Base-by-base conservation (phyloP, 2,888 invertebrate genomes). In the Suillia variegata region DNA sequence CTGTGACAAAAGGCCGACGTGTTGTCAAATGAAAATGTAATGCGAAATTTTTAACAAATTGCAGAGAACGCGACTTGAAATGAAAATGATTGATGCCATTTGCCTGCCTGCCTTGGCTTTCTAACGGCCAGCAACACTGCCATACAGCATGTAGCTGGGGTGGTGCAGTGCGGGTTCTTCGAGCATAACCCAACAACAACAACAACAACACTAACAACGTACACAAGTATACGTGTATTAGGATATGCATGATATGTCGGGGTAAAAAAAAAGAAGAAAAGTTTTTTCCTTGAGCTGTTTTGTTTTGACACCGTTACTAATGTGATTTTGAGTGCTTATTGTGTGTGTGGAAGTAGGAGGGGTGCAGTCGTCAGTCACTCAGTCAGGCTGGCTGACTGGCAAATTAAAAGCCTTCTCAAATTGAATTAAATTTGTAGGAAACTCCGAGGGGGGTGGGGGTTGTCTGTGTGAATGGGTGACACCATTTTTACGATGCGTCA, bases 41-140 rank as follows among this genome's bases (percentile, higher is more conserved):
- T 45, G 45, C 20, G 20, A 45, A 45, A 18, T 45, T 45, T 45
- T 45, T 17, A 73, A 73, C 72, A 73, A 73, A 73, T 73, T 73
- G 73, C 72, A 63, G 67, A 63, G 73, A 73, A 73, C 72, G 72
- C 72, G 72, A 73, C 72, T 70, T 70, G 72, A 70, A 73, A 73
- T 68, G 57, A 71, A 72, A 71, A 73, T 69, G 45, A 45, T 45
- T 45, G 45, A 45, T 45, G 45, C 3, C 45, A 18, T n/a, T n/a
- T 38, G 26, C 38, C 10, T 10, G 38, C n/a, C n/a, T 38, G 38
- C 38, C 13, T 38, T 10, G 10, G 38, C 26, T 38, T 8, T 5
- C 4, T 38, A 38, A n/a, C 38, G 6, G 31, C 6, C 6, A 12
- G 31, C 6, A 12, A 12, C 31, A 31, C n/a, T n/a, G 31, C 31